phyloP scores from a whole-genome alignment of 23 tunicate genomes.

The Trididemnum miniatum region DNA sequence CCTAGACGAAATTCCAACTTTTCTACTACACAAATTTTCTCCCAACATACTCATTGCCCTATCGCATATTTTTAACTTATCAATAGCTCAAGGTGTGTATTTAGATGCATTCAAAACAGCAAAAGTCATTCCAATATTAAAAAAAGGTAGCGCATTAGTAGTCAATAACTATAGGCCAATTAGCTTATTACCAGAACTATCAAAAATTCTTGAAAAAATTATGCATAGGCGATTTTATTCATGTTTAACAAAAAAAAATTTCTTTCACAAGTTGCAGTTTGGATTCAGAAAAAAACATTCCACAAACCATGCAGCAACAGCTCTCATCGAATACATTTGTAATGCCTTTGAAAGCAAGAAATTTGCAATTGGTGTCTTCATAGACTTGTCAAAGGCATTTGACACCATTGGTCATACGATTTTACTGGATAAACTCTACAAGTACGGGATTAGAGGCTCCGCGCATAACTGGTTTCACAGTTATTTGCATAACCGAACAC shows the following conservation, averaged over 20 bases:
- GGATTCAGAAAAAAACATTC: slow-evolving; percentile 9
- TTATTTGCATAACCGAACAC: neutral
- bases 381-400: slow-evolving; percentile 33
- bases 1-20: neutral
- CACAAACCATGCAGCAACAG: neutral
- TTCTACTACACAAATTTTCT: neutral
- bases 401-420: slow-evolving; percentile 23
- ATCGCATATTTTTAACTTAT: slow-evolving; percentile 2
- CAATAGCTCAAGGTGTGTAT: neutral
- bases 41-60: neutral
- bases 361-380: slow-evolving; percentile 12
- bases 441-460: slow-evolving; percentile 21
- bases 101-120: neutral
- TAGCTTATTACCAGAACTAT: neutral
- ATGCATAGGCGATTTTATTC: neutral
- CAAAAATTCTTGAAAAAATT: slow-evolving; percentile 26
- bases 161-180: slow-evolving; percentile 25
- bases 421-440: neutral
- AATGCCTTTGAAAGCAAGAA: slow-evolving; percentile 5
- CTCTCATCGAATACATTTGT: neutral
- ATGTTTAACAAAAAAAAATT: neutral
- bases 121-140: slow-evolving; percentile 15
- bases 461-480: slow-evolving; percentile 31
- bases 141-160: neutral
- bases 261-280: slow-evolving; percentile 1